Evolutionary conservation across 1,140 invertebrate genomes (phyloP), one percentile per base, ranked within the genome.

Genomic region (Drosophila kanapiae): DNA sequence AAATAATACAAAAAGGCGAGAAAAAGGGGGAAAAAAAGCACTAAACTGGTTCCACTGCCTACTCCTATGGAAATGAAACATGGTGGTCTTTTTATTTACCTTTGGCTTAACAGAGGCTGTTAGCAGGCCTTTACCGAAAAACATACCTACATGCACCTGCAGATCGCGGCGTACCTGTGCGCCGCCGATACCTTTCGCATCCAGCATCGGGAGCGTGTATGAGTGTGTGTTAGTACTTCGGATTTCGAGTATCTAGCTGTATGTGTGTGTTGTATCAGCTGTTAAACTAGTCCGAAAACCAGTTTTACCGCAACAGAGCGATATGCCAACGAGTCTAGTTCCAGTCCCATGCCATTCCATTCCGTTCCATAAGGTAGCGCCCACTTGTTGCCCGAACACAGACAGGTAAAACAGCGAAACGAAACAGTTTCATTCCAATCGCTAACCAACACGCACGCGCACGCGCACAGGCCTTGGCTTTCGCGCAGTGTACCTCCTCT

Each of bases 61-160:
- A 67, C 67, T 68, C 70, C 79, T 69, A 70, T 81, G 79, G 76
- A 85, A 85, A 74, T 71, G 79, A 69, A 86, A 86, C 82, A 87
- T 82, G 82, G 84, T 87, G 75, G 65, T 82, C 83, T 81, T 72
- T 78, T 75, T 74, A 86, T 68, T 65, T 67, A 70, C 68, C 79
- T 85, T 87, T 71, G 71, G 49, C 42, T 72, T 88, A 86, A 88
- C 83, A 86, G 75, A 33, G 48, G 6, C 80, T 86, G 84, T 88
- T 86, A 88, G 85, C 78, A 48, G 82, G 31, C 67, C 43, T 69
- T 67, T 51, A 33, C 18, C 45, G 16, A 51, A 38, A 18, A 38
- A 71, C 51, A 71, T 38, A 72, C 37, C 27, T 58, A 59, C 67
- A 71, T 86, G 83, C 83, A 86, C 83, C 83, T 86, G 83, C 83